Percentiles rank a stretch among this genome's conserved stretches.
These are phyloP conservation scores for Pimpla rufipes DNA, from an alignment of 2,888 invertebrate species.

Conservation along the genomic window DNA sequence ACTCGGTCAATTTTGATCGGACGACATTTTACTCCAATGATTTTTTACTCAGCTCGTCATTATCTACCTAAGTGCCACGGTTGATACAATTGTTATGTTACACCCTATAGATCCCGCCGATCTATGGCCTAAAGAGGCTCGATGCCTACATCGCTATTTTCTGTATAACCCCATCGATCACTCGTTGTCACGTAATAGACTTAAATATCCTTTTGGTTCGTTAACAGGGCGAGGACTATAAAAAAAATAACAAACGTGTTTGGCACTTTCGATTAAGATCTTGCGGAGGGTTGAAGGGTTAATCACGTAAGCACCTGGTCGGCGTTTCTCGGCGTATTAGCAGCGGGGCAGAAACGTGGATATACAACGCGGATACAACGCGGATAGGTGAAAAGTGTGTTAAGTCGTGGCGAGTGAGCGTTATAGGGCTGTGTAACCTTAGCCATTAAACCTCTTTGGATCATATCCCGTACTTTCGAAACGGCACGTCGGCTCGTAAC, in stretches of 20 bases:
- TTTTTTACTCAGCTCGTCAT: too few species aligned
- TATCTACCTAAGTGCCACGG: too few species aligned
- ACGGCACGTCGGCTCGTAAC: conserved; percentile 58
- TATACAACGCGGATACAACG: not conserved
- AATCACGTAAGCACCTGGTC: conserved; percentile 18
- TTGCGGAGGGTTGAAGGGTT: not conserved
- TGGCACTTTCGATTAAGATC: conserved; percentile 65
- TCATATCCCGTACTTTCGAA: conserved; percentile 76
- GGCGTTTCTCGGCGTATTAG: conserved; percentile 1
- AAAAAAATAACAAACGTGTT: conserved; percentile 61
- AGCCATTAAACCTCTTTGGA: conserved; percentile 74
- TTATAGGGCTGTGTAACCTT: conserved; percentile 69
- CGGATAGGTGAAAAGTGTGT: conserved; percentile 49
- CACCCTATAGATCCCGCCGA: too few species aligned
- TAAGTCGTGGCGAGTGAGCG: conserved; percentile 57
- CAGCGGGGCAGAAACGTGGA: too few species aligned
- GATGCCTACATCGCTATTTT: too few species aligned
- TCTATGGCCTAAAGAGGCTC: too few species aligned
- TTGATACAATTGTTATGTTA: too few species aligned
- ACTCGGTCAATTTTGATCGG: too few species aligned
- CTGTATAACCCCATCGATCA: not conserved
- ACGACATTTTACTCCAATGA: too few species aligned
- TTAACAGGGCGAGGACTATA: not conserved
- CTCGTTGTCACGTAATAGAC: not conserved
- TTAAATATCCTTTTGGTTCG: not conserved